Evolutionary conservation across 2,113 vertebrate genomes (phyloP), one percentile per base, ranked within the genome.

Genomic region (Barnardius zonarius): DNA sequence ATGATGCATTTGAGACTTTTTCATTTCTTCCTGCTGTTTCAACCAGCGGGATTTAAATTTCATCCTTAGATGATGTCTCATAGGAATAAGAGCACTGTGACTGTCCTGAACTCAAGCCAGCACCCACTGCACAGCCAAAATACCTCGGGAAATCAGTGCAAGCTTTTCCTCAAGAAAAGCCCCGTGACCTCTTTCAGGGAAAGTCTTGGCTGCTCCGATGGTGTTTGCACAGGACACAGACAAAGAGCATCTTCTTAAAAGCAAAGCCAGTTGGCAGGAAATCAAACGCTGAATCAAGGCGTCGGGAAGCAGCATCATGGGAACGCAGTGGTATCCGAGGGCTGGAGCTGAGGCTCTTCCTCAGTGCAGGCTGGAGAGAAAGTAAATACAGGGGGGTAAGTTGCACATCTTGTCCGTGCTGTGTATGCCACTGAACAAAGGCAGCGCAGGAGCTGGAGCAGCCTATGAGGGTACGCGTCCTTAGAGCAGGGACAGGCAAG

Each of bases 191-290:
- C 88, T 91, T 41, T 10, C 82, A 88, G 85, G 64, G 95, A 78
- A 86, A 92, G 92, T 73, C 69, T 80, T 87, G 82, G 88, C 93
- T 0, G 7, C 83, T 78, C 52, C 0, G 3, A 6, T 15, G 66
- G 41, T 68, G 88, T 92, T 94, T 94, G 83, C 86, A 73, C 69
- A 81, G 95, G 2, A 76, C 86, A 82, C 89, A 87, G 75, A 91
- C 81, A 80, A 91, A 69, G 59, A 94, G 67, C 87, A 83, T 89
- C 95, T 91, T 93, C 92, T 91, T 87, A 73, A 91, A 77, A 90
- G 93, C 3, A 11, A 74, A 94, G 72, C 31, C 19, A 7, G 62
- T 63, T 95, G 93, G 93, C 94, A 90, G 89, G 84, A 24, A 80
- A 37, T 20, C 87, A 97, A 88, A 46, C 1, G 28, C 78, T 79